Conservation (phyloP, 23 tunicate species). For the Phallusia fumigata region DNA sequence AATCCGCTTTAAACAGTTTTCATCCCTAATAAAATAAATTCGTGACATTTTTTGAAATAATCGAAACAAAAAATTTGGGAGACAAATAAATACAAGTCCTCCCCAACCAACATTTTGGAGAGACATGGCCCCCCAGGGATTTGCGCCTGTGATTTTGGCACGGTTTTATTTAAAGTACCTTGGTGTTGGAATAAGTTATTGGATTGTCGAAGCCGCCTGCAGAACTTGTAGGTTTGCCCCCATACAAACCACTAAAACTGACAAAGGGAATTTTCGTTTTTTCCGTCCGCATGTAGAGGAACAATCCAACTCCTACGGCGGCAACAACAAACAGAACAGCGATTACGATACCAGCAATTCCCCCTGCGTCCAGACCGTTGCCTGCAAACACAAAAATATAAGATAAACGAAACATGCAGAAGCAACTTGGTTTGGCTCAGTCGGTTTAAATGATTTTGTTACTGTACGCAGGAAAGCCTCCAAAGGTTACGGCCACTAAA, state of each 20-base stretch:
- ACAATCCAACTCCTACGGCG: conserved; percentile 44
- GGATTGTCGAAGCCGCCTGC: conserved; percentile 70
- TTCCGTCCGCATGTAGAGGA: conserved; percentile 29
- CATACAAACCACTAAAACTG: not conserved
- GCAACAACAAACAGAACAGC: conserved; percentile 61
- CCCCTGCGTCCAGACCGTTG: conserved; percentile 66
- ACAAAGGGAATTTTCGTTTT: conserved; percentile 23
- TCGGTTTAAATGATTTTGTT: too few relatives aligned
- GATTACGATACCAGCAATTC: conserved; percentile 71
- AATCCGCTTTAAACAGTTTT: too few relatives aligned
- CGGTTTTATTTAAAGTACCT: not conserved
- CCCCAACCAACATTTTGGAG: too few relatives aligned
- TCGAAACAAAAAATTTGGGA: too few relatives aligned
- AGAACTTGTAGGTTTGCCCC: conserved; percentile 8
- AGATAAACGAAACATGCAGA: not conserved
- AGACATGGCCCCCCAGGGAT: too few relatives aligned
- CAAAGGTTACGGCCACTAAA: too few relatives aligned
- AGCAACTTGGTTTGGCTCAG: too few relatives aligned
- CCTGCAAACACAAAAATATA: conserved; percentile 12
- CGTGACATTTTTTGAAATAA: too few relatives aligned
- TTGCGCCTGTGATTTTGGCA: too few relatives aligned
- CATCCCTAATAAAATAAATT: too few relatives aligned
- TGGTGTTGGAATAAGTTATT: conserved; percentile 41
- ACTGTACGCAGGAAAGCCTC: too few relatives aligned
- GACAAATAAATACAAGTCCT: too few relatives aligned